These are phyloP conservation scores for Cheilosia scutellata DNA, from an alignment of 2,888 invertebrate species.

Conservation along the genomic window DNA sequence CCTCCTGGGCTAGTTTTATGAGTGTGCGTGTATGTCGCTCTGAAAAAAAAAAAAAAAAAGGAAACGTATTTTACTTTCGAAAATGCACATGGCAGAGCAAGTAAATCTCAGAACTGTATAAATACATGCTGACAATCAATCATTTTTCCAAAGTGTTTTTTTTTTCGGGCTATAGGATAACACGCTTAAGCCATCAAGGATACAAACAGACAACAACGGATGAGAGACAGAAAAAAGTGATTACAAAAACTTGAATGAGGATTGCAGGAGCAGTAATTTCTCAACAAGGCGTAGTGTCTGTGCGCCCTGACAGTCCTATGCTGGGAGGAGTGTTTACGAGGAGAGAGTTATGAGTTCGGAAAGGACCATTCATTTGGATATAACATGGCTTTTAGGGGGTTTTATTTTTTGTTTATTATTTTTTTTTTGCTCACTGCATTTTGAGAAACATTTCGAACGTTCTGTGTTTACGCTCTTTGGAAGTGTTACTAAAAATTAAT, in stretches of 20 bases:
- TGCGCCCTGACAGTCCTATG: constrained; percentile 6
- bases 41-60: constrained; percentile 24
- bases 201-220: constrained; percentile 10
- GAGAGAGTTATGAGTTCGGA: constrained; percentile 60
- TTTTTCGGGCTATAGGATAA: constrained; percentile 1
- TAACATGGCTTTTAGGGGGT: constrained; percentile 56
- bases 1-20: not conserved
- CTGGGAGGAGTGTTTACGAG: constrained; percentile 32
- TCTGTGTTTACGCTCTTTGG: constrained; percentile 1
- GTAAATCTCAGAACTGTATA: constrained; percentile 1
- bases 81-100: constrained; percentile 5
- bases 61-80: not conserved
- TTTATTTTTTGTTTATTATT: constrained; percentile 44
- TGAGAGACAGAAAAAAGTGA: constrained; percentile 19
- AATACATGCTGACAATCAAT: constrained; percentile 42
- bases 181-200: constrained; percentile 24
- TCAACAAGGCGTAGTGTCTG: constrained; percentile 52
- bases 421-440: constrained; percentile 13
- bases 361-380: constrained; percentile 63
- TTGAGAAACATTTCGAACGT: constrained; percentile 14
- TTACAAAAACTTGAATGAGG: constrained; percentile 55
- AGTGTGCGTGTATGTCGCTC: constrained; percentile 1
- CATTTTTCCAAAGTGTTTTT: constrained; percentile 35
- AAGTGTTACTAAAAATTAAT: constrained; percentile 49
- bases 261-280: constrained; percentile 57